phyloP scores from a whole-genome alignment of 1,140 invertebrate genomes.

The Pseudomyrmex gracilis region DNA sequence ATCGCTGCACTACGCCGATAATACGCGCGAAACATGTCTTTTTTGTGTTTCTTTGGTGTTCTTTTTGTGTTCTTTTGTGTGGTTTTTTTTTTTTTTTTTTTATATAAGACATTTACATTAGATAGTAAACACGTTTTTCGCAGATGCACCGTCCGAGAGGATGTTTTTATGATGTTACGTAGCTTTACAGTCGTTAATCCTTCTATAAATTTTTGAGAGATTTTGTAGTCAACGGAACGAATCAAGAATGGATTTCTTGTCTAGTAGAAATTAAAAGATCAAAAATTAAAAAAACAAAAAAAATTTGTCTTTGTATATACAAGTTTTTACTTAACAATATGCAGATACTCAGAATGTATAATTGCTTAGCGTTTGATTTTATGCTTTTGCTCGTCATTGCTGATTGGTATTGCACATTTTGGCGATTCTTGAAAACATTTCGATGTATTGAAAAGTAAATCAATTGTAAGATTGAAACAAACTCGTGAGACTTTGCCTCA shows the following conservation, averaged over 20 bases:
- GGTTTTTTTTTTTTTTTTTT: conserved; percentile 3
- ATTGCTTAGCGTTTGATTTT: not conserved
- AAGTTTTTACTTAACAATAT: conserved; percentile 20
- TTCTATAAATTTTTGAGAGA: conserved; percentile 1
- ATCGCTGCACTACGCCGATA: conserved; percentile 34
- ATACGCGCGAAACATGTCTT: conserved; percentile 14
- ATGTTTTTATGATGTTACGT: conserved; percentile 42
- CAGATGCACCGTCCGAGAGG: conserved; percentile 61
- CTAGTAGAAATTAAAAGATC: not conserved
- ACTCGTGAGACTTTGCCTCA: not conserved
- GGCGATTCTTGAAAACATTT: not conserved
- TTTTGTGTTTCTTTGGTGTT: conserved; percentile 9
- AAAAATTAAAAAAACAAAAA: no score
- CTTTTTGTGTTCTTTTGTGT: not conserved
- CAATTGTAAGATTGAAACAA: not conserved
- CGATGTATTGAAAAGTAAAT: not conserved
- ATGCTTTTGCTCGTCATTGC: not conserved
- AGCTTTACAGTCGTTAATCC: not conserved
- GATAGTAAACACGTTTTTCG: conserved; percentile 63
- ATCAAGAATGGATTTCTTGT: not conserved
- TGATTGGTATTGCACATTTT: conserved; percentile 7
- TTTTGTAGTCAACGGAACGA: conserved; percentile 7
- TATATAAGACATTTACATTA: conserved; percentile 39
- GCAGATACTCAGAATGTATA: not conserved
- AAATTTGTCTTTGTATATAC: not conserved